Percentiles rank a stretch among this genome's conserved stretches.
phyloP scores from a whole-genome alignment of 2,797 vertebrate genomes.

The Falco biarmicus region DNA sequence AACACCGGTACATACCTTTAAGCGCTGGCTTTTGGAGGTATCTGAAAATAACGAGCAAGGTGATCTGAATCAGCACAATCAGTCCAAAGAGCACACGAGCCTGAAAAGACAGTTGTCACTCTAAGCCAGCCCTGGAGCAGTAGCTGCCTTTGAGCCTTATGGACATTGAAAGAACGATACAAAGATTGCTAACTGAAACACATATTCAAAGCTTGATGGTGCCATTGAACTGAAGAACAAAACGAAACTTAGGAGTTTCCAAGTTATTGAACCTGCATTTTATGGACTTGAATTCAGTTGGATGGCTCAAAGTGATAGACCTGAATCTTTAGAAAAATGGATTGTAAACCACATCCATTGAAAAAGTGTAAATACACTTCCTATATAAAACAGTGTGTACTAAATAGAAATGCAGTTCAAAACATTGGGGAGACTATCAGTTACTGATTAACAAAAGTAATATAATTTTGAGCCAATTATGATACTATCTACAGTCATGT shows the following conservation, averaged over 20 bases:
- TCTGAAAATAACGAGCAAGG: constrained; percentile 85
- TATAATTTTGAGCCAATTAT: neutral
- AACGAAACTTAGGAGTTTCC: neutral
- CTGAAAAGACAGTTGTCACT: constrained; percentile 67
- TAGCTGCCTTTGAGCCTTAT: neutral
- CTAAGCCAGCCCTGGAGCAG: neutral
- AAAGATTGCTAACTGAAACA: neutral
- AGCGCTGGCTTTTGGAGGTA: constrained; percentile 76
- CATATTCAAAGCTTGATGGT: neutral
- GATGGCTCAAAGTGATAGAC: neutral
- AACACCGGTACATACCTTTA: constrained; percentile 81
- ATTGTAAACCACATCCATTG: neutral
- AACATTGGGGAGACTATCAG: neutral
- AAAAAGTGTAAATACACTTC: neutral
- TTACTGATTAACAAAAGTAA: neutral
- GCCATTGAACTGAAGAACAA: neutral
- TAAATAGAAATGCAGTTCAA: neutral
- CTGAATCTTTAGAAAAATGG: neutral
- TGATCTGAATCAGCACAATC: constrained; percentile 82
- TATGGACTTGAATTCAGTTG: neutral
- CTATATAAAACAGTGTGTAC: neutral
- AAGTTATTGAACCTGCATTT: neutral
- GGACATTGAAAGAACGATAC: neutral
- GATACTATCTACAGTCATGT: neutral
- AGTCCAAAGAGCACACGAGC: constrained; percentile 82